Evolutionary conservation across 2,888 invertebrate species (phyloP).

Genomic region (Sisyra terminalis): DNA sequence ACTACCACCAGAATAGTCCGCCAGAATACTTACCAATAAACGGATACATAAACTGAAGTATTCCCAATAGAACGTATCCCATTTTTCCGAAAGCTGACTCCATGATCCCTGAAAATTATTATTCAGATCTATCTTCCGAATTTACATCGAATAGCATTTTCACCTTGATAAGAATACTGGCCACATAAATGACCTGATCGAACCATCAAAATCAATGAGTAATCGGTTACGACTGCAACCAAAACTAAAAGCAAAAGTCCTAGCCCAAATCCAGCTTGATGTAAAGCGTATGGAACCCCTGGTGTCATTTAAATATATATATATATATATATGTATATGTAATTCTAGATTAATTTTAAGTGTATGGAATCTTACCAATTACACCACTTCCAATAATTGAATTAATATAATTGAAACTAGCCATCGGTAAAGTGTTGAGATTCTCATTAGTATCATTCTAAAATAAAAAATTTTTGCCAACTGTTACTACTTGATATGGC

Average conservation of each 20-base stretch:
- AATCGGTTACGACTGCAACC: conserved; percentile 64
- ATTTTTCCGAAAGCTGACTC: conserved; percentile 62
- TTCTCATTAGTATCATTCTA: conserved; percentile 36
- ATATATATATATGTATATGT: conserved; percentile 3
- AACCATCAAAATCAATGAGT: conserved; percentile 65
- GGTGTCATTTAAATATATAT: conserved; percentile 7
- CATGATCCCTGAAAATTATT: conserved; percentile 40
- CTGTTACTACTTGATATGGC: too few species aligned
- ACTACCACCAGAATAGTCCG: too few species aligned
- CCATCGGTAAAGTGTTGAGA: conserved; percentile 51
- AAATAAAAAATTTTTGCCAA: too few species aligned
- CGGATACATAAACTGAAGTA: conserved; percentile 68
- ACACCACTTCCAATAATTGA: conserved; percentile 78
- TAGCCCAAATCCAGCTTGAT: conserved; percentile 63
- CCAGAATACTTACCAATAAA: conserved; percentile 46
- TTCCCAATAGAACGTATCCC: conserved; percentile 58
- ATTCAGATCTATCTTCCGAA: background rate
- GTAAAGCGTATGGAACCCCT: conserved; percentile 66
- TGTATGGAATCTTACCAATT: conserved; percentile 39
- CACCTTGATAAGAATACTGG: conserved; percentile 52
- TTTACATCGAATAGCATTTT: background rate
- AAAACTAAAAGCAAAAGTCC: conserved; percentile 51
- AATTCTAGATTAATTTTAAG: conserved; percentile 2
- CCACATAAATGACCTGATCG: conserved; percentile 57
- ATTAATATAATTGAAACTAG: conserved; percentile 77